Conservation (phyloP, 2,113 vertebrate species). For the Stigmatopora argus region DNA sequence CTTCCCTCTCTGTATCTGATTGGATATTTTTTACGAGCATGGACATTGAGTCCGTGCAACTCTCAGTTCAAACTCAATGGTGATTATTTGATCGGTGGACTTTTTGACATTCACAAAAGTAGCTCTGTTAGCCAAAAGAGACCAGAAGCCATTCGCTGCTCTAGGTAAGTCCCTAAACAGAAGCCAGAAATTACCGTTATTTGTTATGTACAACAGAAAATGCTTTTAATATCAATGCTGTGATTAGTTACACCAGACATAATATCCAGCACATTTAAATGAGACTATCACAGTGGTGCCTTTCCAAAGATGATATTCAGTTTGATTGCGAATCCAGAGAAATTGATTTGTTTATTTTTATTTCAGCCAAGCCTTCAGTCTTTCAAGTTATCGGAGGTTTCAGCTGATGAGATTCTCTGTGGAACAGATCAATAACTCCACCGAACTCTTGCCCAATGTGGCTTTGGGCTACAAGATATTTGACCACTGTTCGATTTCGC, state of each 20-base stretch:
- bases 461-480: conserved; percentile 79
- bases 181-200: neutral
- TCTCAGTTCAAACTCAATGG: conserved; percentile 57
- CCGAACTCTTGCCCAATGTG: conserved; percentile 73
- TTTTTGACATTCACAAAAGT: conserved; percentile 52
- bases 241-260: no score
- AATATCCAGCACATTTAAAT: no score
- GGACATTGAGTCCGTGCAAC: neutral
- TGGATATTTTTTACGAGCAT: conserved; percentile 2
- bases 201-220: neutral
- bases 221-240: no score
- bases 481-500: conserved; percentile 66
- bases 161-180: conserved; percentile 43
- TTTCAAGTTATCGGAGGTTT: conserved; percentile 66
- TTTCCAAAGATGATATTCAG: neutral
- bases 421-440: conserved; percentile 83
- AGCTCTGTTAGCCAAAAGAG: neutral
- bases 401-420: conserved; percentile 77
- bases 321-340: neutral
- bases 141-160: conserved; percentile 53
- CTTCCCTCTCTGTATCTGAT: conserved; percentile 28
- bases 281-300: no score
- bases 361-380: conserved; percentile 49
- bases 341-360: neutral
- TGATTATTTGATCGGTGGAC: conserved; percentile 61